Conservation (phyloP, 2,113 vertebrate species). For the Engystomops pustulosus region DNA sequence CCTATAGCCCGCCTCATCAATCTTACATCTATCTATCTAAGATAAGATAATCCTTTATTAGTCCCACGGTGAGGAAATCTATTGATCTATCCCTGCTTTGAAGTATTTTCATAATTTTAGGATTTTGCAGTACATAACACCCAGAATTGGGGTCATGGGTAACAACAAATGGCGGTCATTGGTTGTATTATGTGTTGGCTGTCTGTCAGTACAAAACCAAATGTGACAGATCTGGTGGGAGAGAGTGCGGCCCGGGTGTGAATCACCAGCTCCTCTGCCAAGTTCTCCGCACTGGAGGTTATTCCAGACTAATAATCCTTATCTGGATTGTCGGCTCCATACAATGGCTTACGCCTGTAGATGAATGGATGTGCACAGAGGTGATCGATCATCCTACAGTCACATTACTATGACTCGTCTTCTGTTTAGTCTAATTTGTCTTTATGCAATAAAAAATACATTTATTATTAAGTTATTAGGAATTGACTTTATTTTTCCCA, state of each 20-base stretch:
- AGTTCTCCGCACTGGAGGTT: constrained; percentile 7
- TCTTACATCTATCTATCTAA: no score
- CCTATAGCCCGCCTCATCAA: no score
- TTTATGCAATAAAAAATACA: not conserved
- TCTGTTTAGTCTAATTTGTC: constrained; percentile 23
- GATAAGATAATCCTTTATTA: no score
- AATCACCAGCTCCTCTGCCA: constrained; percentile 36
- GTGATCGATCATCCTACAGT: not conserved
- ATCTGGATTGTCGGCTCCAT: not conserved
- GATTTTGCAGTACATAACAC: not conserved
- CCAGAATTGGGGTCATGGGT: not conserved
- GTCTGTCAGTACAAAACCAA: constrained; percentile 29
- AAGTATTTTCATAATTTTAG: no score
- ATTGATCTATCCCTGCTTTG: not conserved
- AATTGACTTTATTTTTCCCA: constrained; percentile 18
- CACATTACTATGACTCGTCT: not conserved
- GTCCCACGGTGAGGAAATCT: no score
- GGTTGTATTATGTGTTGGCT: not conserved
- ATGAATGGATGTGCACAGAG: constrained; percentile 9
- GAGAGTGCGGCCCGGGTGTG: not conserved
- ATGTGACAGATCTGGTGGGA: constrained; percentile 37
- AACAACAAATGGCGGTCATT: constrained; percentile 23
- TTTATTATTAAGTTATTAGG: not conserved
- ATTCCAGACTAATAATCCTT: constrained; percentile 12
- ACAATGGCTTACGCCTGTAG: not conserved